Base-by-base conservation (phyloP, 2,888 invertebrate genomes). In the Drosophila hamatofila region DNA sequence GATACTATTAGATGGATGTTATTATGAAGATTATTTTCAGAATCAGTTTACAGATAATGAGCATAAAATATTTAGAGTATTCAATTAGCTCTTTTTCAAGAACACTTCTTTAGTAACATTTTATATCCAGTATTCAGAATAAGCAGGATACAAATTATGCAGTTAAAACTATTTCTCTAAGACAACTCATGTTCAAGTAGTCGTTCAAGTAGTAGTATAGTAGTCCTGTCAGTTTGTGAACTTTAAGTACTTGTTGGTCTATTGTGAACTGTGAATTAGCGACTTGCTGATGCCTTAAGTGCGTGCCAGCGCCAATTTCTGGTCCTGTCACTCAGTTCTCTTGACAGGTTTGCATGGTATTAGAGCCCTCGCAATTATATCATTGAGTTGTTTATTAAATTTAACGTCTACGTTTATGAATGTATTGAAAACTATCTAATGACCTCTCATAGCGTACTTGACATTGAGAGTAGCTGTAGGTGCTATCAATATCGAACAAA, bases 341-440 rank as follows among this genome's bases (percentile, higher is more conserved):
- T 68, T 84, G 88, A 75, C 88, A 82, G 76, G 64, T 44, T 84
- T 63, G 85, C 69, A 61, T 65, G 76, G 66, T 56, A 69, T 61
- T 59, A 66, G 59, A 60, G 56, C 66, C 35, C 65, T 83, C 49
- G 21, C 25, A 21, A 39, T 58, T 52, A 44, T 62, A 69, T 62
- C 51, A 55, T 14, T 11, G 30, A 65, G 39, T 71, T 77, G 54
- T 71, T 70, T 75, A 82, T 81, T 72, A 71, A 65, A 72, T 71
- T 49, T 42, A 74, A 68, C 68, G 44, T 69, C 74, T 72, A 69
- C 66, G 51, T 72, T 78, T 69, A 75, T 83, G 56, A 55, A 66
- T 51, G 52, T 1, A 48, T 44, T 42, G 27, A n/a, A 16, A 30
- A 21, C 11, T 37, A 9, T 18, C 52, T 51, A 41, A 39, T 67